These are phyloP conservation scores for Cyphomyrmex costatus DNA, from an alignment of 1,140 invertebrate genomes.

Conservation along the genomic window DNA sequence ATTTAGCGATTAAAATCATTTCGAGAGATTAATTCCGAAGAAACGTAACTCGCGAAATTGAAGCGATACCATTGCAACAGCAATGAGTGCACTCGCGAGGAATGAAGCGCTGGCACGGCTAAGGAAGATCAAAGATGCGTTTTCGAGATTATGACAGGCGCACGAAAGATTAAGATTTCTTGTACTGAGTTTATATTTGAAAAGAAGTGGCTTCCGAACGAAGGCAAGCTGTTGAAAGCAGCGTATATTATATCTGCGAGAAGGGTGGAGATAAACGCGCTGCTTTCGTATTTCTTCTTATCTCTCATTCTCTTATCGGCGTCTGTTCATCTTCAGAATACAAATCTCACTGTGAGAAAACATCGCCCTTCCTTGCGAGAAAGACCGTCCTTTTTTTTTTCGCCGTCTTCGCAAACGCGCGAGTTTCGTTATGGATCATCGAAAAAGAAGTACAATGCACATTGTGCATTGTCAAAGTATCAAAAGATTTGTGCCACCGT, in stretches of 20 bases:
- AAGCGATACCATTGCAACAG: slow-evolving; percentile 25
- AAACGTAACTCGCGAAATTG: slow-evolving; percentile 33
- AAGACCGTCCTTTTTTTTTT: background rate
- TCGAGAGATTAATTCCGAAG: slow-evolving; percentile 13
- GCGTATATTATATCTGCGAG: slow-evolving; percentile 35
- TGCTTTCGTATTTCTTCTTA: slow-evolving; percentile 11
- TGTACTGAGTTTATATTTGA: slow-evolving; percentile 34
- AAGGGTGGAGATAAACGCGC: background rate
- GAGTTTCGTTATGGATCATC: slow-evolving; percentile 42
- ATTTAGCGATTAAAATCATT: slow-evolving; percentile 15
- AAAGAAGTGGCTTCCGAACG: slow-evolving; percentile 28
- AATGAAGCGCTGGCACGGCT: slow-evolving; percentile 9
- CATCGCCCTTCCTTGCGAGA: slow-evolving; percentile 27
- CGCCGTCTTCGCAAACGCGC: slow-evolving; percentile 37
- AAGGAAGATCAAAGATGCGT: slow-evolving; percentile 43
- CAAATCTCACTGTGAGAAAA: slow-evolving; percentile 29
- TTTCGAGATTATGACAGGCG: slow-evolving; percentile 35
- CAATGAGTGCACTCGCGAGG: slow-evolving; percentile 14
- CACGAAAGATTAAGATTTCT: slow-evolving; percentile 50
- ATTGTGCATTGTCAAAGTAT: slow-evolving; percentile 52
- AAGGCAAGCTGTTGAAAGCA: slow-evolving; percentile 20
- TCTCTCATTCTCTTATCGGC: slow-evolving; percentile 29
- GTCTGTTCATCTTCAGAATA: slow-evolving; percentile 33
- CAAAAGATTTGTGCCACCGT: slow-evolving; percentile 50
- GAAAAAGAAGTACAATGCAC: slow-evolving; percentile 37